A percentile compares a stretch with the other conserved stretches of the same genome.
phyloP scores from a whole-genome alignment of 2,888 invertebrate species.

The Limnephilus rhombicus region DNA sequence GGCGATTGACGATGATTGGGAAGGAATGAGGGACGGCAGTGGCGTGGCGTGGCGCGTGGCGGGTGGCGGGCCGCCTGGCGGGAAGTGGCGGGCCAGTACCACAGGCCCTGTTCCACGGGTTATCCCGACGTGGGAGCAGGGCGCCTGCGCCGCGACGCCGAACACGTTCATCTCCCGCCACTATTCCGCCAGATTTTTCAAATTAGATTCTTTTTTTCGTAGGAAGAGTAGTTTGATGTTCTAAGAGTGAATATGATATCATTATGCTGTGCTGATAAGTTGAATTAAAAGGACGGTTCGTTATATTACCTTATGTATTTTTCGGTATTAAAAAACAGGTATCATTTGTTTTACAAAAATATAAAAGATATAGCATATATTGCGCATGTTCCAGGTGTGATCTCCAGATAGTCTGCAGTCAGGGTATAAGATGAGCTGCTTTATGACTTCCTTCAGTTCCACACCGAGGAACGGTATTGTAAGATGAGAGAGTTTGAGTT shows the following conservation, averaged over 20 bases:
- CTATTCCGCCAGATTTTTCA: not conserved
- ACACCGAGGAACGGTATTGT: too few relatives aligned
- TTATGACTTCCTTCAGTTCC: too few relatives aligned
- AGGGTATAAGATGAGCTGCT: too few relatives aligned
- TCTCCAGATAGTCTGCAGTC: too few relatives aligned
- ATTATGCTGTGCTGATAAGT: not conserved
- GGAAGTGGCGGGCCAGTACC: slow-evolving; percentile 53
- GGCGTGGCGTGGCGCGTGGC: slow-evolving; percentile 63
- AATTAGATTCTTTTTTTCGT: not conserved
- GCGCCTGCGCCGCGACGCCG: slow-evolving; percentile 15
- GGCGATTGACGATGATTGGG: slow-evolving; percentile 3
- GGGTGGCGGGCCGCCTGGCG: slow-evolving; percentile 69
- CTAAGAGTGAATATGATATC: not conserved
- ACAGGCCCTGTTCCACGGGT: not conserved
- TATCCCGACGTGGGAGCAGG: not conserved
- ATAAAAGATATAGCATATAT: too few relatives aligned
- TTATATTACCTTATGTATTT: not conserved
- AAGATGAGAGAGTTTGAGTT: too few relatives aligned
- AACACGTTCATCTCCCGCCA: slow-evolving; percentile 73
- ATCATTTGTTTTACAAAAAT: not conserved
- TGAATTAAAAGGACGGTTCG: too few relatives aligned
- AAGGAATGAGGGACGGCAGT: slow-evolving; percentile 18
- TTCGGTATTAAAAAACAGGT: not conserved
- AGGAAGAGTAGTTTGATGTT: not conserved
- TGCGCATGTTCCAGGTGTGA: too few relatives aligned